Evolutionary conservation across 2,888 invertebrate genomes (phyloP).

Genomic region (Volucella zonaria): DNA sequence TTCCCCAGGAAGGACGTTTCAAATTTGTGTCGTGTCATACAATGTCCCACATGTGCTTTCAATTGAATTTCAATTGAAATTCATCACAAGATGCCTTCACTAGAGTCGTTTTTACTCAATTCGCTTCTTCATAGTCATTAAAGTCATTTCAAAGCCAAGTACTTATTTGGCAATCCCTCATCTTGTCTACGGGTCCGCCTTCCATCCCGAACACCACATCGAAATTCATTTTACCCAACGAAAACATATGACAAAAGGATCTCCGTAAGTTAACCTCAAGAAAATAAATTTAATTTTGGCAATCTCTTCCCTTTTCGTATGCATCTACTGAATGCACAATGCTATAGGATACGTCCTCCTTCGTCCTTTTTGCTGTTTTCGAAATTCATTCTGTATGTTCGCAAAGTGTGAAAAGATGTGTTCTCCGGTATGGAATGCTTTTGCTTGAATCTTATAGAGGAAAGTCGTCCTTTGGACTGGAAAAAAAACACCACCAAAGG

Average conservation of each 20-base stretch:
- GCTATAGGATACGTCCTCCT: not conserved
- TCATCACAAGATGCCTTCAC: conserved; percentile 32
- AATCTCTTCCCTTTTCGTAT: conserved; percentile 33
- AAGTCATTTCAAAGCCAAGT: conserved; percentile 47
- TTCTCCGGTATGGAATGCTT: conserved; percentile 21
- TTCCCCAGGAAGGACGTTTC: too few species aligned
- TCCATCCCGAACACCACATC: not conserved
- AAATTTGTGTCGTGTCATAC: not conserved
- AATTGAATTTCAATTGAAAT: conserved; percentile 42
- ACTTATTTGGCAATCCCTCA: conserved; percentile 17
- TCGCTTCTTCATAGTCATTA: conserved; percentile 32
- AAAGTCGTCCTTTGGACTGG: conserved; percentile 5
- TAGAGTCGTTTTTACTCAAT: not conserved
- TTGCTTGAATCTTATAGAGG: conserved; percentile 13
- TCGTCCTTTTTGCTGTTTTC: not conserved
- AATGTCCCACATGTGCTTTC: conserved; percentile 5
- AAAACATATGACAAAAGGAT: conserved; percentile 15
- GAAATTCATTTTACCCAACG: not conserved
- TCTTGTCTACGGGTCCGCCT: conserved; percentile 3
- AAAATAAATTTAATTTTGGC: conserved; percentile 60
- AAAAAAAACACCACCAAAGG: conserved; percentile 12
- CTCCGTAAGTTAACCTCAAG: conserved; percentile 37
- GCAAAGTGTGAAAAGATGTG: conserved; percentile 14
- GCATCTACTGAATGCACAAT: conserved; percentile 39
- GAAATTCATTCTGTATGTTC: not conserved